Base-by-base conservation (phyloP, 2,113 vertebrate genomes). In the Ramphastos sulfuratus region DNA sequence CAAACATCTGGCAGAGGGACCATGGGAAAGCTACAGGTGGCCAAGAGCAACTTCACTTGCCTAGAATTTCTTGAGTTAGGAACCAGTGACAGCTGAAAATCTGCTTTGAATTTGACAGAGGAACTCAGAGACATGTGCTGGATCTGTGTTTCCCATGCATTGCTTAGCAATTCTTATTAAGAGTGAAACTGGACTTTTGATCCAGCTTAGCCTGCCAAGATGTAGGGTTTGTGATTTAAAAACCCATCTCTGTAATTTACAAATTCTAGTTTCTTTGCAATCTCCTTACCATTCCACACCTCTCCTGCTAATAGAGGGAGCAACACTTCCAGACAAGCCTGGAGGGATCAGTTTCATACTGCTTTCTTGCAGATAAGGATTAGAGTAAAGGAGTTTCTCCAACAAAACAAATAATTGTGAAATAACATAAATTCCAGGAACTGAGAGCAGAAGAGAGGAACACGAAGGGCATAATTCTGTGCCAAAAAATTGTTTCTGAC, bases 1-100 rank as follows among this genome's bases (percentile, higher is more conserved):
- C 27, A 81, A 93, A 86, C 60, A 77, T 87, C 60, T 91, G 90
- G 73, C 77, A 93, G 0, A 65, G 70, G 30, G 74, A 73, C 15
- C 52, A 24, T 69, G 65, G 65, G 82, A 95, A 64, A 87, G 78
- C 70, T 61, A 84, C 90, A 93, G 69, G 88, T 83, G 75, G 78
- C 90, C 90, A 89, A 89, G 0, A 83, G 60, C 60, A 58, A 35
- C 33, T 85, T 85, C 1, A 3, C 66, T 80, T 56, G 65, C 64
- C 70, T 77, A 56, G 25, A 89, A 80, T 89, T 89, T 73, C 60
- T 81, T 52, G 65, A 65, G 65, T 35, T 81, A 77, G 70, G 56
- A 86, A 83, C 42, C 44, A 86, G 28, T 70, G 87, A 81, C 44
- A 70, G 50, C 73, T 73, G 55, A 91, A 95, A 91, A 91, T 60